These are phyloP conservation scores for Festucalex cinctus DNA, from an alignment of 2,113 vertebrate genomes.

Conservation along the genomic window DNA sequence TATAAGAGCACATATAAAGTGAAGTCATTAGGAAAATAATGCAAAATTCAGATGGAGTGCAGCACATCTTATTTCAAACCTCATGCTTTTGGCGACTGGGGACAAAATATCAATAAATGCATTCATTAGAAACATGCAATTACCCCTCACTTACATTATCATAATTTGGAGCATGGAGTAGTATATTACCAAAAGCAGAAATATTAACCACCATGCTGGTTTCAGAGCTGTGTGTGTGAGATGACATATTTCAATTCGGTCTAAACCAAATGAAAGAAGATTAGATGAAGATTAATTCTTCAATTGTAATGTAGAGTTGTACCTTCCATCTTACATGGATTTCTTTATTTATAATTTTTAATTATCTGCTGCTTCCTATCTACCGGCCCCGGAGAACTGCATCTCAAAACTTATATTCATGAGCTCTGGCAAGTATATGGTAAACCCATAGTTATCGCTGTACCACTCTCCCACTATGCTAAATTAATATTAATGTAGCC, in stretches of 20 bases:
- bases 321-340: neutral
- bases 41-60: too few species aligned
- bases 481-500: slow-evolving; percentile 79
- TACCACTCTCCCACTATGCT: slow-evolving; percentile 63
- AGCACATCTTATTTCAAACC: too few species aligned
- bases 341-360: slow-evolving; percentile 50
- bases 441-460: slow-evolving; percentile 67
- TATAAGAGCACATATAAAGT: too few species aligned
- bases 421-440: slow-evolving; percentile 69
- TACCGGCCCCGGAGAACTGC: slow-evolving; percentile 48
- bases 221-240: slow-evolving; percentile 19
- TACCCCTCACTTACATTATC: neutral
- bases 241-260: slow-evolving; percentile 8
- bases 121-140: slow-evolving; percentile 6
- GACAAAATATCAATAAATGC: too few species aligned
- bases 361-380: slow-evolving; percentile 48
- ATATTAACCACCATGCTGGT: neutral
- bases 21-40: too few species aligned
- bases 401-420: slow-evolving; percentile 69
- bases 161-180: neutral
- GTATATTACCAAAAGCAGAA: neutral
- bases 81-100: too few species aligned
- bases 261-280: slow-evolving; percentile 14
- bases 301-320: slow-evolving; percentile 18
- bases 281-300: slow-evolving; percentile 33